Percentiles rank a stretch among this genome's conserved stretches.
Evolutionary conservation across 2,888 invertebrate species (phyloP).

Genomic region (Antheraea assamensis): DNA sequence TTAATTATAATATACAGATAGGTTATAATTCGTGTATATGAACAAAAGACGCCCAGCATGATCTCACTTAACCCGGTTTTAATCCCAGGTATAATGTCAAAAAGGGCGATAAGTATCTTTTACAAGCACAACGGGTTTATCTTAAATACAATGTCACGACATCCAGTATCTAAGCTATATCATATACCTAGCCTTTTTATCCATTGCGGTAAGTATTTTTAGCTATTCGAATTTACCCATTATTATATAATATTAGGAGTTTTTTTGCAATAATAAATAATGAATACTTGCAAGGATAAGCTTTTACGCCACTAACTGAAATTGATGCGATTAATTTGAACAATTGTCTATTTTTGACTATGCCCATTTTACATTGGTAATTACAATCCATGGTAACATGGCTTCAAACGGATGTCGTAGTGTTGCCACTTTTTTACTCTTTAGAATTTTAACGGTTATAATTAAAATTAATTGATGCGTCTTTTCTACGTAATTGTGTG

Average conservation of each 20-base stretch:
- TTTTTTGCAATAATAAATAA: not conserved
- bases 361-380: no score
- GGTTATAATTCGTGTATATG: not conserved
- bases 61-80: not conserved
- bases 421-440: not conserved
- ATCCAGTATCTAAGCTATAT: not conserved
- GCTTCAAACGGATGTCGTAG: not conserved
- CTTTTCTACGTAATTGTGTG: no score
- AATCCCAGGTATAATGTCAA: conserved; percentile 4
- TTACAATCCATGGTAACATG: not conserved
- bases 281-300: not conserved
- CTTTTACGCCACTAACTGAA: not conserved
- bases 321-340: not conserved
- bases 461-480: no score
- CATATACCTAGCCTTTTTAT: not conserved
- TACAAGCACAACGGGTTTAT: not conserved
- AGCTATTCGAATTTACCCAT: not conserved
- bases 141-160: not conserved
- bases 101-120: not conserved
- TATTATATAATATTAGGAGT: not conserved
- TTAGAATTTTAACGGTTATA: no score
- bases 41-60: not conserved
- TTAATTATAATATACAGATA: not conserved
- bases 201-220: not conserved
- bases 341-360: not conserved